Conservation (phyloP, 1,140 invertebrate genomes). For the Contarinia nasturtii region DNA sequence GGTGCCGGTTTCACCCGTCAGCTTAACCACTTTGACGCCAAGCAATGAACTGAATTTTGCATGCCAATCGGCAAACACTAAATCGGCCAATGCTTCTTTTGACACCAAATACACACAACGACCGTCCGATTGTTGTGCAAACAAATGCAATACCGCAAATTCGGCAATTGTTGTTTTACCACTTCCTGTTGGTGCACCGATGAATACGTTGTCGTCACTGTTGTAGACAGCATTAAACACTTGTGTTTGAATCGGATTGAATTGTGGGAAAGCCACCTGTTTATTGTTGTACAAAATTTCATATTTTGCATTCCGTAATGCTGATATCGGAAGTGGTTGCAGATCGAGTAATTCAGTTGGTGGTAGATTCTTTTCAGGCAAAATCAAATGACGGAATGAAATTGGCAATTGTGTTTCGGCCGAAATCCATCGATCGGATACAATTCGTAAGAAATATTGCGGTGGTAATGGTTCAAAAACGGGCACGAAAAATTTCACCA, state of each 20-base stretch:
- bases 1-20: constrained; percentile 96
- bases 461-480: constrained; percentile 96
- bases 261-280: constrained; percentile 51
- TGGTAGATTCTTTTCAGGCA: constrained; percentile 96
- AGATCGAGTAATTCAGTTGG: constrained; percentile 96
- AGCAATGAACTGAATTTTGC: constrained; percentile 66
- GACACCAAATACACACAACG: constrained; percentile 88
- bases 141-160: constrained; percentile 82
- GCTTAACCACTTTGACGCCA: constrained; percentile 69
- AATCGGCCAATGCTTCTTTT: constrained; percentile 78
- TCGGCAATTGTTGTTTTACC: constrained; percentile 96
- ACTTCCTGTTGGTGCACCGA: constrained; percentile 92
- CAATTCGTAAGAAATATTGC: constrained; percentile 84
- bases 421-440: constrained; percentile 68
- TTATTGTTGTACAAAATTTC: constrained; percentile 71
- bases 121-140: constrained; percentile 50
- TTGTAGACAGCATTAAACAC: constrained; percentile 99
- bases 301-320: constrained; percentile 63
- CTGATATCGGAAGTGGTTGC: constrained; percentile 82
- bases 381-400: constrained; percentile 90
- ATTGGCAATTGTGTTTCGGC: constrained; percentile 93
- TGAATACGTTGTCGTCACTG: constrained; percentile 95
- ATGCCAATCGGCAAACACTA: constrained; percentile 82
- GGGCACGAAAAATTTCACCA: constrained; percentile 96
- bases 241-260: constrained; percentile 99